Evolutionary conservation across 37 sponge, comb jelly and placozoan species (phyloP), one percentile per base, ranked within the genome.

Genomic region (Tethya wilhelma): DNA sequence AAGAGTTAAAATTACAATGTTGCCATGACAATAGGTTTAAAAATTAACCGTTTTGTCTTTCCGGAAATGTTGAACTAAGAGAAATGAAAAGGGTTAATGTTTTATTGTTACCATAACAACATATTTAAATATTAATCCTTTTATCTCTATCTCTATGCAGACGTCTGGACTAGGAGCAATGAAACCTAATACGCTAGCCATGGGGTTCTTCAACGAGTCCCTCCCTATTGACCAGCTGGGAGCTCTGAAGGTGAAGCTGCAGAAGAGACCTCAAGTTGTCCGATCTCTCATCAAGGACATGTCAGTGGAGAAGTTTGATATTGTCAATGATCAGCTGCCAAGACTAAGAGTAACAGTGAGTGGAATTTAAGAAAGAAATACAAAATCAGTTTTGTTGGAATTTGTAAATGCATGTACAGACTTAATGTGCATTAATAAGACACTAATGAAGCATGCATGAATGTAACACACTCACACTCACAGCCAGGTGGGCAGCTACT

Each of bases 101-200:
- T 49, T 49, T 49, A 14, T 49, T 49, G 53, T 19, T 19, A 19
- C 14, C 9, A 49, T 19, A 49, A 49, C 9, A 49, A 49, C 53
- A 49, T 19, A n/a, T n/a, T n/a, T n/a, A 9, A 49, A 49, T 19
- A 49, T 19, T 49, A 49, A 49, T 49, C 9, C 9, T 22, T 83
- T 22, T 38, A 31, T 68, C 53, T 49, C 57, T 53, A 25, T 64
- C 69, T 17, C 77, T n/a, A 3, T 30, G 1, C 73, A 96, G 99
- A 89, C 89, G 0, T 81, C 99, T 8, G 99, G 99, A 22, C 85
- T 99, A 28, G 99, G 99, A 14, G 99, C 97, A 0, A 99, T 99
- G 99, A 99, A 94, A 62, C 99, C 99, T 20, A 99, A 99, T 82
- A 99, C 97, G 8, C 90, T 99, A 8, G 99, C 90, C 38, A 55